phyloP scores from a whole-genome alignment of 1,140 invertebrate species.

The Drosophila willistoni region DNA sequence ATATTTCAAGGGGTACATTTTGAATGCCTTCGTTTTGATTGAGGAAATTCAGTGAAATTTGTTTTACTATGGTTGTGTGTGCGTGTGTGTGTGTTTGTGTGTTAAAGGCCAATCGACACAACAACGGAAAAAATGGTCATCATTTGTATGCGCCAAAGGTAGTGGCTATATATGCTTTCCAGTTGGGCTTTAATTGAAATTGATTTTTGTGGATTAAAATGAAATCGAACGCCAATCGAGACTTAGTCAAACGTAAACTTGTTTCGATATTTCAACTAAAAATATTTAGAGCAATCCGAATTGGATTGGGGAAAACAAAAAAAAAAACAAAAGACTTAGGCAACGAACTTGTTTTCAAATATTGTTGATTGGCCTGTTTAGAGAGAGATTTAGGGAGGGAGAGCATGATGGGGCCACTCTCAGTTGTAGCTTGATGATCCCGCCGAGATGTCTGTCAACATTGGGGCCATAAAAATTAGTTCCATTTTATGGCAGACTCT shows the following conservation, averaged over 20 bases:
- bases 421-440: conserved; percentile 48
- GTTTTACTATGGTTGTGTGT: conserved; percentile 37
- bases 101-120: conserved; percentile 50
- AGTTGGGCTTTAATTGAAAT: conserved; percentile 34
- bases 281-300: conserved; percentile 13
- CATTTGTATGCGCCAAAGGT: conserved; percentile 38
- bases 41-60: conserved; percentile 81
- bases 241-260: background rate
- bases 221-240: background rate
- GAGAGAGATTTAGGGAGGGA: conserved; percentile 18
- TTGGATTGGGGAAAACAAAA: background rate
- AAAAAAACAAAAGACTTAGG: conserved; percentile 45
- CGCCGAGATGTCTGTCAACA: conserved; percentile 79
- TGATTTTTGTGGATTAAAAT: conserved; percentile 3
- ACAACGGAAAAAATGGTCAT: conserved; percentile 31
- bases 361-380: conserved; percentile 41
- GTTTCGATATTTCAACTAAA: conserved; percentile 2
- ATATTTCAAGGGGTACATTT: conserved; percentile 49
- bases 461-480: conserved; percentile 74
- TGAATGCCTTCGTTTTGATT: conserved; percentile 78
- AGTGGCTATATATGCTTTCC: conserved; percentile 3
- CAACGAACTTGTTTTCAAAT: conserved; percentile 57
- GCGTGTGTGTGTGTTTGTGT: background rate
- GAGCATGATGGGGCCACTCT: conserved; percentile 25
- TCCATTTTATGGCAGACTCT: conserved; percentile 65